Conservation (phyloP, 92 coral and sea anemone genomes). For the Epizoanthus rinbou region DNA sequence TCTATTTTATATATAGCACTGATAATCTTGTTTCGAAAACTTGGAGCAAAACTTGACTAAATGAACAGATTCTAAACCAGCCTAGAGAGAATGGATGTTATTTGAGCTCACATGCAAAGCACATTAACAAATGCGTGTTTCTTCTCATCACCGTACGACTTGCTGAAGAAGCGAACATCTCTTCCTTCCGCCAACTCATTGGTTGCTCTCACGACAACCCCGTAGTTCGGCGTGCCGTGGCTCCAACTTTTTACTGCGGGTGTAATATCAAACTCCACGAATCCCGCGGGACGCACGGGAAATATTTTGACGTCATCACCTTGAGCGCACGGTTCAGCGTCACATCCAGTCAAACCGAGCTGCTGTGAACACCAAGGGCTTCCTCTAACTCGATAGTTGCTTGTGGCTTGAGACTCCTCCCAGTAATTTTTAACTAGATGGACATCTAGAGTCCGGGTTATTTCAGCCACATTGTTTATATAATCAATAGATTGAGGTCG, state of each 20-base stretch:
- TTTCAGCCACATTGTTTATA: slow-evolving; percentile 38
- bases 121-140: slow-evolving; percentile 38
- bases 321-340: slow-evolving; percentile 46
- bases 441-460: slow-evolving; percentile 47
- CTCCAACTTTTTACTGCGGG: slow-evolving; percentile 36
- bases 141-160: slow-evolving; percentile 27
- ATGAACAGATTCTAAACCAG: too few species aligned
- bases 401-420: slow-evolving; percentile 57
- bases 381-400: slow-evolving; percentile 25
- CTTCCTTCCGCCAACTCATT: slow-evolving; percentile 21
- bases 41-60: too few species aligned
- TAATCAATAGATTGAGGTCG: slow-evolving; percentile 33
- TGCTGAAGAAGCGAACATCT: slow-evolving; percentile 36
- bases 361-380: slow-evolving; percentile 44
- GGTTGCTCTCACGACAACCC: slow-evolving; percentile 36
- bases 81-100: too few species aligned
- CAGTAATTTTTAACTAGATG: slow-evolving; percentile 46
- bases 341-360: slow-evolving; percentile 49
- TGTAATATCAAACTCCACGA: slow-evolving; percentile 37
- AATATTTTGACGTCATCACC: slow-evolving; percentile 3
- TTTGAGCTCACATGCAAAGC: not conserved
- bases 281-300: slow-evolving; percentile 35
- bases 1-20: too few species aligned
- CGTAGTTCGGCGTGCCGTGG: slow-evolving; percentile 29
- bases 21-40: too few species aligned